Conservation (phyloP, 2,797 vertebrate genomes). For the Thripadectes ignobilis region DNA sequence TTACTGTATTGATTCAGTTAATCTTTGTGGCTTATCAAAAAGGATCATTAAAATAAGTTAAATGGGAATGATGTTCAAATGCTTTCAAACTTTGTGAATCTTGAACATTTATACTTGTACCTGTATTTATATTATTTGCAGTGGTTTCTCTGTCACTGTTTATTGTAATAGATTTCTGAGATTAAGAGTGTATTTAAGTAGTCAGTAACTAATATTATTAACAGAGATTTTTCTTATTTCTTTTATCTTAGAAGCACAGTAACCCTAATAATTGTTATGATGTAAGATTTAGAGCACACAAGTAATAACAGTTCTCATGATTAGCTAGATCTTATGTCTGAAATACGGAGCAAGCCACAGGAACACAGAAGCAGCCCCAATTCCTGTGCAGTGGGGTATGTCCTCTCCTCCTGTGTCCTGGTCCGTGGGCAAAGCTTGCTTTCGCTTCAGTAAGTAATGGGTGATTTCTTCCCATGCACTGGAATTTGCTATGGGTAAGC, state of each 20-base stretch:
- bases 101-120: not conserved
- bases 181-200: not conserved
- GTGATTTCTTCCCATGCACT: not conserved
- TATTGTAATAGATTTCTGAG: not conserved
- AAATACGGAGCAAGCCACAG: not conserved
- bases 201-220: not conserved
- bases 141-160: not conserved
- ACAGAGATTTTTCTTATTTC: not conserved
- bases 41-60: not conserved
- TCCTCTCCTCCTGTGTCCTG: not conserved
- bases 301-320: not conserved
- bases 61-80: not conserved
- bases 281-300: not conserved
- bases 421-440: not conserved
- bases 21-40: not conserved
- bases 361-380: not conserved
- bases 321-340: not conserved
- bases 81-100: not conserved
- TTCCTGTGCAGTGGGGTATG: not conserved
- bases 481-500: not conserved
- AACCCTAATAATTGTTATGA: not conserved
- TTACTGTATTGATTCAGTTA: not conserved
- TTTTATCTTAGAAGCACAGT: not conserved
- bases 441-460: accelerated
- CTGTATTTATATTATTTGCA: not conserved